Base-by-base conservation (phyloP, 2,888 invertebrate species). In the Lordiphosa fenestrarum region DNA sequence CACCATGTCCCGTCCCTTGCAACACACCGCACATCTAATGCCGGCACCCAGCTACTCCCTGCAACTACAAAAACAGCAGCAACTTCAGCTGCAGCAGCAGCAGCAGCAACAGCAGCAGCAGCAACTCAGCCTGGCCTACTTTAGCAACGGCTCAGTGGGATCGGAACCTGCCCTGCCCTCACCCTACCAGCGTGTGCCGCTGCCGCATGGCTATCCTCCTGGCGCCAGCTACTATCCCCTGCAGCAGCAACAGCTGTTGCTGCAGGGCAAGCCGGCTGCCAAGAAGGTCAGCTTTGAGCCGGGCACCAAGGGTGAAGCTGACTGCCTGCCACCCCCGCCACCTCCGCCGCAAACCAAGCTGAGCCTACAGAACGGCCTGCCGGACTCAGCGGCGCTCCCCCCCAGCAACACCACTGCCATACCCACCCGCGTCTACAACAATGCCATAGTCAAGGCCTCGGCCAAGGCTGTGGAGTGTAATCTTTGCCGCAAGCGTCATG, bases 401-500 rank as follows among this genome's bases (percentile, higher is more conserved):
- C n/a, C 33, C 44, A 51, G 52, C 36, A 49, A 83, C 12, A 87
- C 85, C 63, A 87, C 89, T 41, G 88, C 89, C 54, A 90, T 90
- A 65, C 90, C 90, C 60, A 90, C 90, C 67, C 87, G 90, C 73
- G 89, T 90, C 67, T 89, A 89, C 69, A 90, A 90, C 84, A 90
- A 89, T 71, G 89, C 90, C 69, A 90, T 90, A 47, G 89, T 90
- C 2, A 90, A 90, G 73, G 89, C 89, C 58, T 89, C 89, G 15
- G 90, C 90, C 15, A 91, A 93, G 75, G 93, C 94, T 58, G 91
- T 92, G 7, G 93, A 94, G 59, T 97, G 97, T 88, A 94, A 95
- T 89, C 91, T 98, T 75, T 98, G 97, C 89, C 92, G 96, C 57
- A 97, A 97, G 88, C 95, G 96, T 85, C 92, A 93, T 66, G 94